Evolutionary conservation across 2,797 vertebrate genomes (phyloP), one percentile per base, ranked within the genome.

Genomic region (Pseudomugil gertrudae): DNA sequence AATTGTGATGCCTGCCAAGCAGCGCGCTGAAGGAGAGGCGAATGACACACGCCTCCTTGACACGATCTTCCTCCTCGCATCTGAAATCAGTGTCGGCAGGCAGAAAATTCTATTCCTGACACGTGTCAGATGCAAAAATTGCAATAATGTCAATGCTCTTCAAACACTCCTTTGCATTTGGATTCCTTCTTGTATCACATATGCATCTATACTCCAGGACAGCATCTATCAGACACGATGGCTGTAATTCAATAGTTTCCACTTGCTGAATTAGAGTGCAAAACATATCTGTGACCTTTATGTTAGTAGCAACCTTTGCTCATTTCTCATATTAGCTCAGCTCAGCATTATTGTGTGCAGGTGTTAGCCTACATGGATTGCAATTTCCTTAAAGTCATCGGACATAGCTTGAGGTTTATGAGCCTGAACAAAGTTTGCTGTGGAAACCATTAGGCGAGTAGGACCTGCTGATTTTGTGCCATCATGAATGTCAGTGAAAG

Each of bases 21-120:
- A 43, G 64, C 80, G 50, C 40, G 4, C 26, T 24, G 81, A 65
- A 38, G 70, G 57, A 13, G 73, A 83, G 76, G 58, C 58, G 72
- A 69, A 68, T 70, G 85, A 86, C 86, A 72, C 61, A 2, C 65
- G 73, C 81, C 81, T 86, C 56, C 66, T 62, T 84, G 78, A 85
- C 83, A 70, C 59, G 74, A 83, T 84, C 76, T 78, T 62, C 54
- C 81, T 68, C 64, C 72, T 61, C 50, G 50, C 21, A 21, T 74
- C 80, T 83, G 68, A 85, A 89, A 83, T 86, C 70, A 69, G 38
- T 19, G 48, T 66, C 71, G 35, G 76, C 80, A 79, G 74, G 58
- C 67, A 61, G 56, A 73, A 56, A 73, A 82, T 78, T 66, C 63
- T 48, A 59, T 81, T 85, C 78, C 76, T 82, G 81, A 86, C 57